These are phyloP conservation scores for Athene noctua DNA, from an alignment of 2,113 vertebrate species.

Conservation along the genomic window DNA sequence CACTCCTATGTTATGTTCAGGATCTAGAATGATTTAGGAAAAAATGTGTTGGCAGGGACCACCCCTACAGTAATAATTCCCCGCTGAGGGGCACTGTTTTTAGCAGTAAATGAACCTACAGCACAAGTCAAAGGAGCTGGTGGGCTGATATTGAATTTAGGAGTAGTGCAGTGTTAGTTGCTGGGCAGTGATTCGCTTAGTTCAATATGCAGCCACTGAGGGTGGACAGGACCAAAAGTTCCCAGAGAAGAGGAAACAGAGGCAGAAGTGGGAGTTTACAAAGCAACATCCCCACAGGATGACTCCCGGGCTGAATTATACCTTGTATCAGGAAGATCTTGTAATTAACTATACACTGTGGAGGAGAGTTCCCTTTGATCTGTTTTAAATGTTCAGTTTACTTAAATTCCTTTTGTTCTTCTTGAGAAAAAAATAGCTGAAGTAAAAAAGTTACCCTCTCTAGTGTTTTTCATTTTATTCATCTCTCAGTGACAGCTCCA, in stretches of 20 bases:
- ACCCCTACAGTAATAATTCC: neutral
- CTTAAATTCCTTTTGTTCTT: slow-evolving; percentile 17
- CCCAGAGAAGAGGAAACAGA: neutral
- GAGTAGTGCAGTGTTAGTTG: neutral
- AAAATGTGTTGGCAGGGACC: neutral
- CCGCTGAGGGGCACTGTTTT: neutral
- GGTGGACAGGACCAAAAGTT: neutral
- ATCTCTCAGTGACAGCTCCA: neutral
- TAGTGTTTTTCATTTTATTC: neutral
- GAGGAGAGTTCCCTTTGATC: slow-evolving; percentile 14
- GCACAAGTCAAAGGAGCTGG: neutral
- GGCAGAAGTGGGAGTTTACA: neutral
- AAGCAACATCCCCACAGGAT: neutral
- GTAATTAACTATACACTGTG: neutral
- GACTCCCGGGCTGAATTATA: neutral
- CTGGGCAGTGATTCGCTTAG: neutral
- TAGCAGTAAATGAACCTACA: neutral
- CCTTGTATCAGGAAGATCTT: neutral
- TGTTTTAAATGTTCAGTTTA: slow-evolving; percentile 10
- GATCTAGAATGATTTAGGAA: neutral
- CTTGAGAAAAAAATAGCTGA: neutral
- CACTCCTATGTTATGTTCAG: neutral
- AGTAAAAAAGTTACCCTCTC: neutral
- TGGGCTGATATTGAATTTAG: neutral
- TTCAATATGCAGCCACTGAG: neutral